These are phyloP conservation scores for Pseudonaja textilis DNA, from an alignment of 2,113 vertebrate genomes.

Conservation along the genomic window DNA sequence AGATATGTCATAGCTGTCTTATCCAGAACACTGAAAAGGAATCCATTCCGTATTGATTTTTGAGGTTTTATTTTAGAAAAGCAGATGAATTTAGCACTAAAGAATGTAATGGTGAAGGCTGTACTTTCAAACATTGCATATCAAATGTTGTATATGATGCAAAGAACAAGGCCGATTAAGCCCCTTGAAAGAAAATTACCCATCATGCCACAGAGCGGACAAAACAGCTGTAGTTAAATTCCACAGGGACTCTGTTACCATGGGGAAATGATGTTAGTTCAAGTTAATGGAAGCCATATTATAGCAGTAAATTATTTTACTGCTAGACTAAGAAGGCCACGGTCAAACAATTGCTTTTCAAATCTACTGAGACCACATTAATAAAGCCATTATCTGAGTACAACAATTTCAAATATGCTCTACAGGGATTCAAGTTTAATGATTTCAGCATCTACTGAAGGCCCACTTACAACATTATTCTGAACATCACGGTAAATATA, in stretches of 20 bases:
- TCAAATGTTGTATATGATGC: constrained; percentile 30
- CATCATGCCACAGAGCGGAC: constrained; percentile 56
- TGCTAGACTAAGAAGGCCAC: constrained; percentile 72
- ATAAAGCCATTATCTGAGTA: constrained; percentile 77
- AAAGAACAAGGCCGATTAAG: background rate
- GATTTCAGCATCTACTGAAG: constrained; percentile 67
- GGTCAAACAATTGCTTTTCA: constrained; percentile 78
- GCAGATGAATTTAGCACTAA: background rate
- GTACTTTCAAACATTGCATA: constrained; percentile 32
- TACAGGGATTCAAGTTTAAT: constrained; percentile 68
- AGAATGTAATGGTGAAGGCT: background rate
- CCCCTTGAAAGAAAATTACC: constrained; percentile 50
- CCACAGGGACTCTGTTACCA: constrained; percentile 66
- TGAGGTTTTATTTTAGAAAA: constrained; percentile 6
- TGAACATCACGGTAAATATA: constrained; percentile 50
- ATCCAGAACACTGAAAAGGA: background rate
- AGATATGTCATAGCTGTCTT: background rate
- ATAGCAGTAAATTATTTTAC: constrained; percentile 75
- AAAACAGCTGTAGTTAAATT: constrained; percentile 64
- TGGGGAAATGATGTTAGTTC: constrained; percentile 72
- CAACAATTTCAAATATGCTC: constrained; percentile 74
- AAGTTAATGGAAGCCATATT: constrained; percentile 77
- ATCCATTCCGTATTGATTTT: constrained; percentile 3
- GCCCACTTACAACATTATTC: constrained; percentile 59
- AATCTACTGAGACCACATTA: constrained; percentile 74